Evolutionary conservation across 2,797 vertebrate species (phyloP).

Genomic region (Leptodactylus fallax): DNA sequence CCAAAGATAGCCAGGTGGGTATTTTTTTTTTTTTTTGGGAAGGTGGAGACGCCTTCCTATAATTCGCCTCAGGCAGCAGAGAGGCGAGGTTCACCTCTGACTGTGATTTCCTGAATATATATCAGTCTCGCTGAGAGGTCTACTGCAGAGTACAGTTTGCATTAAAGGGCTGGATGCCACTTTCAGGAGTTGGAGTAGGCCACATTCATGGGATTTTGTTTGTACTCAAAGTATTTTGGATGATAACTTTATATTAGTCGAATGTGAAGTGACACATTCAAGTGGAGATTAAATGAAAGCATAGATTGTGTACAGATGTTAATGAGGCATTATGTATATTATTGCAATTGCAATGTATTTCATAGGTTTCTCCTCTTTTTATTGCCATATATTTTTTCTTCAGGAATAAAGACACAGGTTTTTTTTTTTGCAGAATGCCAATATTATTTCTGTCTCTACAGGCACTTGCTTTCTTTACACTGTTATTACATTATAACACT

Average conservation of each 20-base stretch:
- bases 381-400: slow-evolving; percentile 12
- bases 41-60: too few relatives aligned
- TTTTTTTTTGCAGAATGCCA: slow-evolving; percentile 49
- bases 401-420: slow-evolving; percentile 28
- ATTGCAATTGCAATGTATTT: neutral
- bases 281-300: neutral
- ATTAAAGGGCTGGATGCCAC: too few relatives aligned
- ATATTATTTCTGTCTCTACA: slow-evolving; percentile 51
- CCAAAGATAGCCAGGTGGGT: too few relatives aligned
- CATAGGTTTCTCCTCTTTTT: neutral
- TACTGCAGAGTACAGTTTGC: too few relatives aligned
- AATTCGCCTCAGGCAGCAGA: too few relatives aligned
- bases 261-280: neutral
- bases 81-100: too few relatives aligned
- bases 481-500: slow-evolving; percentile 59
- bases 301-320: neutral
- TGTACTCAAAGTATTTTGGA: neutral
- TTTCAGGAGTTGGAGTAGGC: too few relatives aligned
- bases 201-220: too few relatives aligned
- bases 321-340: neutral
- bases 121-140: too few relatives aligned
- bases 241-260: neutral
- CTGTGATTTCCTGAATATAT: too few relatives aligned
- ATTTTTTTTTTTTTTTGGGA: too few relatives aligned
- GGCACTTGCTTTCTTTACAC: slow-evolving; percentile 52